Percentiles rank a stretch among this genome's conserved stretches.
Evolutionary conservation across 2,113 vertebrate species (phyloP).

Genomic region (Atlantisia rogersi): DNA sequence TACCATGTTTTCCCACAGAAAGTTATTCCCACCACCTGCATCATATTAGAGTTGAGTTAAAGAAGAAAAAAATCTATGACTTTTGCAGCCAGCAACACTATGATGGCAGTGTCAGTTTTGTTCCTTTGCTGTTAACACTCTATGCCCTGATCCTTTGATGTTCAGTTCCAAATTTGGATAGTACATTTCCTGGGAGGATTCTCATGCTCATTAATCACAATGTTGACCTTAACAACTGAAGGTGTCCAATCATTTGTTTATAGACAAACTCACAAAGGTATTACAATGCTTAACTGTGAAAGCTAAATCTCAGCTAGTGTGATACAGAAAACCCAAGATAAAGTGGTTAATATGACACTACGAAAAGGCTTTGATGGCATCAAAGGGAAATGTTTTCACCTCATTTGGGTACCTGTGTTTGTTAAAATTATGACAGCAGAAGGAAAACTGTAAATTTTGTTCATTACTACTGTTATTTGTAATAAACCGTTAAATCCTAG

Average conservation of each 20-base stretch:
- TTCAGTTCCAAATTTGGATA: background rate
- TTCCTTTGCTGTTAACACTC: background rate
- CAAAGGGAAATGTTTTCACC: background rate
- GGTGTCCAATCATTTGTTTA: slow-evolving; percentile 7
- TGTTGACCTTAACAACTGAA: background rate
- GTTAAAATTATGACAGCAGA: background rate
- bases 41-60: background rate
- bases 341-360: slow-evolving; percentile 28
- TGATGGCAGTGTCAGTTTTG: background rate
- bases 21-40: background rate
- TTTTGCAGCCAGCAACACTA: background rate
- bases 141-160: background rate
- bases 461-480: background rate
- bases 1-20: background rate
- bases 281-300: slow-evolving; percentile 13
- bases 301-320: background rate
- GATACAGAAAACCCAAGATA: background rate
- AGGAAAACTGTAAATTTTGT: background rate
- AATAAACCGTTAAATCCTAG: background rate
- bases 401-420: background rate
- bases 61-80: background rate
- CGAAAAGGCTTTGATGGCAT: slow-evolving; percentile 21
- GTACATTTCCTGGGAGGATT: background rate
- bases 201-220: background rate
- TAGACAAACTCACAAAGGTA: slow-evolving; percentile 31